Percentiles rank a stretch among this genome's conserved stretches.
Conservation (phyloP, 1,140 invertebrate species). For the Drosophila pseudoananassae region DNA sequence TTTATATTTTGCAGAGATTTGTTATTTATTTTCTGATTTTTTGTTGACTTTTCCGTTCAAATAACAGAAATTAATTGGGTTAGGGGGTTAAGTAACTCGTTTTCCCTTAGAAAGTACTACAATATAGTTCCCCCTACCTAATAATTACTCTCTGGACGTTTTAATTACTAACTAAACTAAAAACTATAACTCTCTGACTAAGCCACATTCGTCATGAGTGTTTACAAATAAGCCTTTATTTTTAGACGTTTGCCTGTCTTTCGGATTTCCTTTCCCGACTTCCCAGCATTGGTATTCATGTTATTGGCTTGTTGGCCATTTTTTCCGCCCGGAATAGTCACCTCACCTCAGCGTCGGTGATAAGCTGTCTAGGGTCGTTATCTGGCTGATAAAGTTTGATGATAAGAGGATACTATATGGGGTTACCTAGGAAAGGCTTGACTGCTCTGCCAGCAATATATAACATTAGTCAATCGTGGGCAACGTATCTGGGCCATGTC, state of each 20-base stretch:
- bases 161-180: constrained; percentile 10
- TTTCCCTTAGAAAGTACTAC: background rate
- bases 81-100: background rate
- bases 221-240: constrained; percentile 17
- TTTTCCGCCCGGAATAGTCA: constrained; percentile 17
- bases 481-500: constrained; percentile 65
- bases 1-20: constrained; percentile 25
- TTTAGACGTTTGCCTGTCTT: constrained; percentile 24
- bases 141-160: background rate
- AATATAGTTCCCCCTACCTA: background rate
- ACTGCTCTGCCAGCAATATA: background rate
- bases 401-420: constrained; percentile 5
- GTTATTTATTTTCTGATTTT: background rate
- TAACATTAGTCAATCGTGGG: constrained; percentile 59
- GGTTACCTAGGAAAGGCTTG: background rate
- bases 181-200: background rate
- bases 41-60: background rate
- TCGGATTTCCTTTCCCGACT: background rate
- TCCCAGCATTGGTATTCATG: constrained; percentile 18
- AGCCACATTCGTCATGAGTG: constrained; percentile 22
- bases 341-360: constrained; percentile 26
- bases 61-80: background rate
- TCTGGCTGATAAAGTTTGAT: constrained; percentile 47
- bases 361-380: constrained; percentile 42
- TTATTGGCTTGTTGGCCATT: constrained; percentile 17